These are phyloP conservation scores for Lordiphosa collinella DNA, from an alignment of 1,140 invertebrate species.

Conservation along the genomic window DNA sequence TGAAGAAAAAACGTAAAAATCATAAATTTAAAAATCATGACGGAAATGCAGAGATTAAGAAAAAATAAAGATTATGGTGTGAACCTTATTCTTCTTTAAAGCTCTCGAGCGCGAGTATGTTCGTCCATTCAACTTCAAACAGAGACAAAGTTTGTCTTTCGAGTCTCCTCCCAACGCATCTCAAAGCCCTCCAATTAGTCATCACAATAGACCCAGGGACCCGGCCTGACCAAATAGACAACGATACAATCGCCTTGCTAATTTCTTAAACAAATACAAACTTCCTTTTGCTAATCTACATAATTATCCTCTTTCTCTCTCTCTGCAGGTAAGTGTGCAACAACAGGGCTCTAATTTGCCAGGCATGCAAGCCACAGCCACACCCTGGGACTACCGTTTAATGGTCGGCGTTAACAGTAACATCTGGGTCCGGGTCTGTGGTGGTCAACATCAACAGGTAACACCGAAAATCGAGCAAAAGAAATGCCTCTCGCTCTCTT, in stretches of 20 bases:
- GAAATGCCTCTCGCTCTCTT: conserved; percentile 35
- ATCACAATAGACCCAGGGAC: conserved; percentile 22
- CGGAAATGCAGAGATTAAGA: too few species aligned
- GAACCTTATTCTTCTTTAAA: too few species aligned
- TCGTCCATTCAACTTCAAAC: conserved; percentile 50
- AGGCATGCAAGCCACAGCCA: conserved; percentile 30
- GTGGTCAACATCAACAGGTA: conserved; percentile 59
- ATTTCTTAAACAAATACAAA: conserved; percentile 64
- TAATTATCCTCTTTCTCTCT: conserved; percentile 39
- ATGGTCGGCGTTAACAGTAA: conserved; percentile 27
- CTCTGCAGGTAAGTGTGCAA: conserved; percentile 56
- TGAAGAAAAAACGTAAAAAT: too few species aligned
- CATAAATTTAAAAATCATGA: too few species aligned
- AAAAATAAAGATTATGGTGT: too few species aligned
- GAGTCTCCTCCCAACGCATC: background rate
- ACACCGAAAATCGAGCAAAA: conserved; percentile 19
- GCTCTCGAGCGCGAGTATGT: too few species aligned
- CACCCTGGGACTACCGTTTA: conserved; percentile 40
- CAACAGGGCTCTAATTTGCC: conserved; percentile 57
- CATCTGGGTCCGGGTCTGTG: conserved; percentile 1
- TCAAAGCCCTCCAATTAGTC: conserved; percentile 52
- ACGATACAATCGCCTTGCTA: conserved; percentile 44
- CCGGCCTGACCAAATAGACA: conserved; percentile 7
- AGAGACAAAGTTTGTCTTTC: conserved; percentile 24
- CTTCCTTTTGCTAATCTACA: conserved; percentile 65